Base-by-base conservation (phyloP, 1,140 invertebrate species). In the Elysia chlorotica region DNA sequence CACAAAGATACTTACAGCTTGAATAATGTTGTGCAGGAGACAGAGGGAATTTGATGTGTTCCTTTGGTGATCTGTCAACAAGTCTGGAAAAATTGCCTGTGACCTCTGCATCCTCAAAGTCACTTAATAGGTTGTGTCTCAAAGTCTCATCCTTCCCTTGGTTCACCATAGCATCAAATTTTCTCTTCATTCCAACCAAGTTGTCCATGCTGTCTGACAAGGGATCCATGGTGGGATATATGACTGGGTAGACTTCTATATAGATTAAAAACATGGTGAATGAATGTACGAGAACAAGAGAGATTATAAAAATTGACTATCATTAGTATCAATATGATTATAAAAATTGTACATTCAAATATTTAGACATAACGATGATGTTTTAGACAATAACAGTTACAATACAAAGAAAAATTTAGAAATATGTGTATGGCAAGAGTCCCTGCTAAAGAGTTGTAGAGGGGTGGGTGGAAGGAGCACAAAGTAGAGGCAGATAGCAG, bases 41-140 rank as follows among this genome's bases (percentile, higher is more conserved):
- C 36, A 65, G 19, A 41, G 28, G 23, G 48, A 6, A 25, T 65
- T 38, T 65, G 33, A 33, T 5, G 21, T 19, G 36, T 25, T 5
- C 23, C 10, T n/a, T n/a, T n/a, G n/a, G n/a, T n/a, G n/a, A n/a
- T n/a, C 6, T 41, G 30, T 41, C 19, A 3, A 23, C 4, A 30
- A 65, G 5, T 23, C 30, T 48, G 2, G 17, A 1, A 14, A 53
- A 53, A 23, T 67, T 67, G 0, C 53, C 25, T 19, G 65, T 38
- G n/a, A n/a, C n/a, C n/a, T n/a, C n/a, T 1, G 65, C 56, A 3
- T 54, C 48, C 38, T 37, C 65, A 67, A 67, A 67, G 25, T 67
- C 65, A 33, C 33, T 14, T 28, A 67, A 14, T 30, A 67, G 41
- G 25, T 54, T 67, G 25, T 67, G 65, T 33, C 65, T 48, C 23